Evolutionary conservation across 2,797 vertebrate species (phyloP).

Genomic region (Darevskia mixta): DNA sequence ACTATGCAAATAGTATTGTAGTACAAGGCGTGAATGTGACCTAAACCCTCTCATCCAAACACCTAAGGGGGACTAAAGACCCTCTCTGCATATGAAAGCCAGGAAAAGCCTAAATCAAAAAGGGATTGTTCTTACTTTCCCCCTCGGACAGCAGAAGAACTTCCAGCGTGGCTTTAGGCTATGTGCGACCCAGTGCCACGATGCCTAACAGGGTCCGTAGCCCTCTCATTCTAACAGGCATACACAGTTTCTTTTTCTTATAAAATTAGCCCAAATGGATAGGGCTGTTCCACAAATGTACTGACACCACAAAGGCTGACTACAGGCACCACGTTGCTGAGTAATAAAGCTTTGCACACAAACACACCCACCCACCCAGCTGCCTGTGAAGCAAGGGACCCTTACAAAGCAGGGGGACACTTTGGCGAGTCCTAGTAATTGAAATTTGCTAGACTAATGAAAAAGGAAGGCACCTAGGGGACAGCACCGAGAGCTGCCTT

Average conservation of each 20-base stretch:
- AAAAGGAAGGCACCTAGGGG: slow-evolving; percentile 14
- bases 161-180: not conserved
- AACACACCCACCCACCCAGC: not conserved
- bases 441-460: slow-evolving; percentile 10
- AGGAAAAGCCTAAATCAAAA: not conserved
- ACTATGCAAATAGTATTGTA: no score
- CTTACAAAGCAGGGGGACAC: not conserved
- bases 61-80: not conserved
- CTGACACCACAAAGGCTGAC: not conserved
- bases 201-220: no score
- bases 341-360: not conserved
- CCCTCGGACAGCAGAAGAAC: not conserved
- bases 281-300: not conserved
- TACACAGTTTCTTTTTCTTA: not conserved
- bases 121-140: not conserved
- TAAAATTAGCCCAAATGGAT: not conserved
- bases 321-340: not conserved
- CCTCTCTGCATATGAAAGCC: not conserved
- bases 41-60: no score
- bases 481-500: slow-evolving; percentile 1
- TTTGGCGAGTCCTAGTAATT: slow-evolving; percentile 26
- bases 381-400: not conserved
- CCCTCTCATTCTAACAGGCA: not conserved
- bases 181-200: not conserved
- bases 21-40: no score